Conservation (phyloP, 2,113 vertebrate genomes). For the Phocoena phocoena region DNA sequence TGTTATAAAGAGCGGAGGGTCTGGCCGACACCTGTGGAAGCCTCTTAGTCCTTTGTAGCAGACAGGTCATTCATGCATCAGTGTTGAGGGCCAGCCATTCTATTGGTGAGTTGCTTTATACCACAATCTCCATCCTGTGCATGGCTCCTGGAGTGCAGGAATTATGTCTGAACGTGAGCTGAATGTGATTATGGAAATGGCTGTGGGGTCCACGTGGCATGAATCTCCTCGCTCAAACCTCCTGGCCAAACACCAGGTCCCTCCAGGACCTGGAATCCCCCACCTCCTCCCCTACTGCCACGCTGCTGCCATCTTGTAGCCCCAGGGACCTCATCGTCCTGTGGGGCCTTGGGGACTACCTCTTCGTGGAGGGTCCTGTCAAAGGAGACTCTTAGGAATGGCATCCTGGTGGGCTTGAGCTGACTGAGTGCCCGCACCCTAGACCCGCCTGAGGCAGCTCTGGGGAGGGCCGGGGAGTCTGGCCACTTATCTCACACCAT, state of each 20-base stretch:
- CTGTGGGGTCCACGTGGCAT: background rate
- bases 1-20: background rate
- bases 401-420: conserved; percentile 82
- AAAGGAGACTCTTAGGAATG: conserved; percentile 82
- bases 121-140: fast-evolving
- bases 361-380: conserved; percentile 78
- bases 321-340: background rate
- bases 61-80: background rate
- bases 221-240: background rate
- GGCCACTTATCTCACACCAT: conserved; percentile 83
- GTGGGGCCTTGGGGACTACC: background rate
- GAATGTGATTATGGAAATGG: background rate
- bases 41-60: background rate
- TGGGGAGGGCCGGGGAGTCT: conserved; percentile 66
- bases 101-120: fast-evolving
- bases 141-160: background rate
- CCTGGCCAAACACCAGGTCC: background rate
- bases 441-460: conserved; percentile 81
- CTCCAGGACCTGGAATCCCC: background rate
- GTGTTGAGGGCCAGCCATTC: background rate
- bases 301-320: background rate
- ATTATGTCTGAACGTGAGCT: background rate
- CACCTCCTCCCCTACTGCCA: background rate
- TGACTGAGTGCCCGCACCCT: conserved; percentile 22
- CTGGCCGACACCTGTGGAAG: background rate